These are phyloP conservation scores for Micrastur ruficollis DNA, from an alignment of 2,797 vertebrate species.

Conservation along the genomic window DNA sequence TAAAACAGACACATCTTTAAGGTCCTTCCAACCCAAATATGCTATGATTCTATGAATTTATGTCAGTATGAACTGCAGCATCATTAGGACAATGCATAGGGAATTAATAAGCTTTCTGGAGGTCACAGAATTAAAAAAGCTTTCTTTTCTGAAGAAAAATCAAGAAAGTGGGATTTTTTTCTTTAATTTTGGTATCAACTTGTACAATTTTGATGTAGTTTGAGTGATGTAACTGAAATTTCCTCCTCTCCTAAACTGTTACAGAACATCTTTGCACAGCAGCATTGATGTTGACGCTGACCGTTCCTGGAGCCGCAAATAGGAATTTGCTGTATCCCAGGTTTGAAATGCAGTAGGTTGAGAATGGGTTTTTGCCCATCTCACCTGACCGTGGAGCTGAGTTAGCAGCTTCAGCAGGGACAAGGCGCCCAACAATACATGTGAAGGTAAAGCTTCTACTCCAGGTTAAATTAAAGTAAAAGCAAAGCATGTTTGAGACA, in stretches of 20 bases:
- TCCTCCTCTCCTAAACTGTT: not conserved
- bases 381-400: fast-evolving
- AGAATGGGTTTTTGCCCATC: not conserved
- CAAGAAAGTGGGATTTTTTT: not conserved
- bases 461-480: not conserved
- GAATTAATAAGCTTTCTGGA: not conserved
- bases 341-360: fast-evolving
- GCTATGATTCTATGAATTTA: too few species aligned
- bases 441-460: not conserved
- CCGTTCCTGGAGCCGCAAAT: fast-evolving
- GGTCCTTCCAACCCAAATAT: too few species aligned
- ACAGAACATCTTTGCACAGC: not conserved
- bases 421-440: fast-evolving
- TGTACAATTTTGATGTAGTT: not conserved
- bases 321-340: fast-evolving
- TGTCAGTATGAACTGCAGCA: not conserved
- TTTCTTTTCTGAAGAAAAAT: not conserved
- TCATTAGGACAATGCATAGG: fast-evolving
- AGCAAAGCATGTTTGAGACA: not conserved
- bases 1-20: not conserved
- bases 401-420: not conserved
- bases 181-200: not conserved
- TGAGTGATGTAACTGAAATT: not conserved
- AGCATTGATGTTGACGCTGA: fast-evolving
- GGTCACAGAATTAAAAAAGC: not conserved